A percentile compares a stretch with the other conserved stretches of the same genome.
Conservation (phyloP, 2,888 invertebrate genomes). For the Stegophylla sp. region DNA sequence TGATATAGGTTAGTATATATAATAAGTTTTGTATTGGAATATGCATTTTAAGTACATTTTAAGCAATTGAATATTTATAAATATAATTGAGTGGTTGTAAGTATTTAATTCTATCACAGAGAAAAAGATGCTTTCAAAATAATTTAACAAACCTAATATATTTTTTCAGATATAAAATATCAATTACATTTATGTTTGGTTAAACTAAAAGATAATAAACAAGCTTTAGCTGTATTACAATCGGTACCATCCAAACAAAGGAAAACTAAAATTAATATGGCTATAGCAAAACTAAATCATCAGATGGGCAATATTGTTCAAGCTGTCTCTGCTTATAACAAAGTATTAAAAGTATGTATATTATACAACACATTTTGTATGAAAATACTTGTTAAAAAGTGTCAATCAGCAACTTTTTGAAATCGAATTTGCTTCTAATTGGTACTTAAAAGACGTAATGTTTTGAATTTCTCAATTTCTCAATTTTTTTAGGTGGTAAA, state of each 20-base stretch:
- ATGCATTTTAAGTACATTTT: too few species aligned
- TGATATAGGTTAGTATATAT: slow-evolving; percentile 66
- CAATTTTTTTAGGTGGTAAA: too few species aligned
- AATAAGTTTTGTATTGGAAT: too few species aligned
- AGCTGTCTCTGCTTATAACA: slow-evolving; percentile 78
- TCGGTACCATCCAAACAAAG: slow-evolving; percentile 72
- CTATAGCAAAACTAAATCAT: slow-evolving; percentile 76
- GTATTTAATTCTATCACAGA: too few species aligned
- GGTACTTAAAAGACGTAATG: too few species aligned
- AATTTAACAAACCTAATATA: slow-evolving; percentile 6
- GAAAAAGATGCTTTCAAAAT: too few species aligned
- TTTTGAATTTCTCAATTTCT: too few species aligned
- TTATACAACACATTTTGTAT: background rate
- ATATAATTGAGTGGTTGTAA: too few species aligned
- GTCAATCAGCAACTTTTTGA: too few species aligned
- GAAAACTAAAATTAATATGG: slow-evolving; percentile 78
- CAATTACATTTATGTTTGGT: slow-evolving; percentile 75
- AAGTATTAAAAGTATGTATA: slow-evolving; percentile 73
- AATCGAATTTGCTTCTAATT: too few species aligned
- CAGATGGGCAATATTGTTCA: slow-evolving; percentile 75
- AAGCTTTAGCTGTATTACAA: slow-evolving; percentile 69
- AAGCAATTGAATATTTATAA: too few species aligned
- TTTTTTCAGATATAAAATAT: slow-evolving; percentile 72
- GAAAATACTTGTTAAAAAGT: too few species aligned
- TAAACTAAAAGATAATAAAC: slow-evolving; percentile 72